A percentile compares a stretch with the other conserved stretches of the same genome.
phyloP scores from a whole-genome alignment of 2,888 invertebrate genomes.

The Choreutis nemorana region DNA sequence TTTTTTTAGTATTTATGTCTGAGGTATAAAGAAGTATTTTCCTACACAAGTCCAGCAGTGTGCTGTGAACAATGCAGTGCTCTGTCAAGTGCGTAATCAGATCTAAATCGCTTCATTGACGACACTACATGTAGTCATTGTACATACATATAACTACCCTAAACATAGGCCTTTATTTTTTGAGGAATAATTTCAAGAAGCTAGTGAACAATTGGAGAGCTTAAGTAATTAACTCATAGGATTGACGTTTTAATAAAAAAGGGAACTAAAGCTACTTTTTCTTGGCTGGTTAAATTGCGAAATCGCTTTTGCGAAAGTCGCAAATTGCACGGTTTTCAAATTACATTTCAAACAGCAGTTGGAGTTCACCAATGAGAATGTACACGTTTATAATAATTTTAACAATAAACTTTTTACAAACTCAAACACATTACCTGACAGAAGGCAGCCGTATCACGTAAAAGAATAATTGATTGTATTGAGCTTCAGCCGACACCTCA shows the following conservation, averaged over 20 bases:
- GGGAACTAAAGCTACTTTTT: constrained; percentile 13
- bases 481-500: constrained; percentile 49
- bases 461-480: constrained; percentile 62
- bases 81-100: constrained; percentile 47
- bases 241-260: constrained; percentile 8
- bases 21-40: no score
- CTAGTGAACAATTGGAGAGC: constrained; percentile 9
- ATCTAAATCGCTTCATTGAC: constrained; percentile 21
- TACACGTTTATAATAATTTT: no score
- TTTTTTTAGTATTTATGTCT: no score
- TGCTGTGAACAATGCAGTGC: constrained; percentile 35
- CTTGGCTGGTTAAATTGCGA: constrained; percentile 9
- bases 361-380: no score
- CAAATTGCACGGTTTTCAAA: constrained; percentile 13
- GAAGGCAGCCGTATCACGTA: constrained; percentile 53
- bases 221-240: constrained; percentile 10
- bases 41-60: constrained; percentile 18
- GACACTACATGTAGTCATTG: no score
- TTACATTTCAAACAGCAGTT: constrained; percentile 37
- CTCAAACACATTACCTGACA: constrained; percentile 44
- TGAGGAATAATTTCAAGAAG: constrained; percentile 1
- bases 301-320: constrained; percentile 9
- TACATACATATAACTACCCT: no score
- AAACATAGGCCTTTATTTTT: constrained; percentile 2
- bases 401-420: constrained; percentile 35